A percentile compares a stretch with the other conserved stretches of the same genome.
Evolutionary conservation across 2,113 vertebrate genomes (phyloP).

Genomic region (Ceyx margarethae): DNA sequence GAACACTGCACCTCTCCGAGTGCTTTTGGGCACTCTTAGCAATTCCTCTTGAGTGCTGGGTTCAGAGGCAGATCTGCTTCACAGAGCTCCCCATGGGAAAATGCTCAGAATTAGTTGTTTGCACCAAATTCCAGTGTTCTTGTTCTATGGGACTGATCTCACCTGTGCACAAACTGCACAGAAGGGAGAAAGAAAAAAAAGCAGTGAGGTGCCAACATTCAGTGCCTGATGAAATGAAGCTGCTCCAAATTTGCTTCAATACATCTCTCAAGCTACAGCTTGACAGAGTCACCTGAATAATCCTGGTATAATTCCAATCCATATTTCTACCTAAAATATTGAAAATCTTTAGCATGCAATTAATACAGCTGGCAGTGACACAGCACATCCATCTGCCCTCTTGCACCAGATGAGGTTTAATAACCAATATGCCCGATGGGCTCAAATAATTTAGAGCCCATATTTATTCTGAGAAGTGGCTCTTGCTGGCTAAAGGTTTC

Average conservation of each 20-base stretch:
- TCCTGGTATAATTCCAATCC: conserved; percentile 29
- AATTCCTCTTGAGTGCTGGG: neutral
- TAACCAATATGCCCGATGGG: neutral
- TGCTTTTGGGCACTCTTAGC: neutral
- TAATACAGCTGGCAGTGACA: conserved; percentile 28
- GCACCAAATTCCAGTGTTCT: neutral
- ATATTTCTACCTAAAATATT: conserved; percentile 29
- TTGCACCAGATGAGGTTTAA: neutral
- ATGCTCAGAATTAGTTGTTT: neutral
- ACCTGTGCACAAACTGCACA: neutral
- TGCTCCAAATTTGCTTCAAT: neutral
- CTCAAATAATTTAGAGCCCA: conserved; percentile 55
- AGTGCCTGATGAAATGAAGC: neutral
- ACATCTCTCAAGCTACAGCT: neutral
- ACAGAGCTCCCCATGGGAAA: neutral
- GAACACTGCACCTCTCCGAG: neutral
- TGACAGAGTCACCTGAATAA: conserved; percentile 38
- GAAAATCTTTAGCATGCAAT: conserved; percentile 45
- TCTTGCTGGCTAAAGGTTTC: conserved; percentile 38
- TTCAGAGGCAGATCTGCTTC: no score
- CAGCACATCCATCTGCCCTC: conserved; percentile 45
- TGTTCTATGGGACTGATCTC: neutral
- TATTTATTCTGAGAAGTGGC: conserved; percentile 48
- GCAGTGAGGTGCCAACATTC: neutral
- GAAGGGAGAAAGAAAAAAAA: neutral